Evolutionary conservation across 2,888 invertebrate genomes (phyloP).

Genomic region (Hypomecis punctinalis): DNA sequence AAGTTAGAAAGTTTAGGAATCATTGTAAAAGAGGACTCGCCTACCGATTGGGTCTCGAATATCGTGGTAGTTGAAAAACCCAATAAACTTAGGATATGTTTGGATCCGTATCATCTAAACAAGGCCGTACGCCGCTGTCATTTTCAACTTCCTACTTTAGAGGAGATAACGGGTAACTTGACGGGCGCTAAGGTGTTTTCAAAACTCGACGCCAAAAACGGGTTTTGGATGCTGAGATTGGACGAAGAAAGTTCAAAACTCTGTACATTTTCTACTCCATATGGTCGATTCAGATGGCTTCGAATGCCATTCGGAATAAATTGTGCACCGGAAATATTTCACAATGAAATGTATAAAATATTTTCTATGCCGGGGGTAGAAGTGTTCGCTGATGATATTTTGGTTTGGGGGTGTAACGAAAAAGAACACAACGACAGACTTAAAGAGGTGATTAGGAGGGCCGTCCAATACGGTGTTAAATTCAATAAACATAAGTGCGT

Average conservation of each 20-base stretch:
- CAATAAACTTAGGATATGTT: slow-evolving; percentile 7
- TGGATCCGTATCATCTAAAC: neutral
- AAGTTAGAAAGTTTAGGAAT: slow-evolving; percentile 9
- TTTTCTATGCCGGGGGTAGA: slow-evolving; percentile 12
- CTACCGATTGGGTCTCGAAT: slow-evolving; percentile 22
- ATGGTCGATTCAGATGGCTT: slow-evolving; percentile 13
- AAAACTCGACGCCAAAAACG: neutral
- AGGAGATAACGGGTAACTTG: neutral
- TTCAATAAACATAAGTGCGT: slow-evolving; percentile 1
- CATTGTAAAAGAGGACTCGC: slow-evolving; percentile 18
- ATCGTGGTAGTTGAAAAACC: slow-evolving; percentile 14
- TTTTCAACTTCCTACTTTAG: neutral
- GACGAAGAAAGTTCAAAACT: slow-evolving; percentile 16
- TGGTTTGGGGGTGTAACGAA: neutral
- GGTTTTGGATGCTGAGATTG: slow-evolving; percentile 19
- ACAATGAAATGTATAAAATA: slow-evolving; percentile 20
- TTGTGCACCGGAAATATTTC: slow-evolving; percentile 19
- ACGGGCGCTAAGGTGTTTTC: neutral
- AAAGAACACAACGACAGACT: neutral
- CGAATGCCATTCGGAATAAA: slow-evolving; percentile 16
- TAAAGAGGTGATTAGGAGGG: neutral
- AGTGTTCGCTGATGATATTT: neutral
- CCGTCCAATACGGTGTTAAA: neutral
- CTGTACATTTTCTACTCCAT: slow-evolving; percentile 18
- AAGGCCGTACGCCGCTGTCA: neutral